These are phyloP conservation scores for Paradisaea rubra DNA, from an alignment of 2,113 vertebrate species.

Conservation along the genomic window DNA sequence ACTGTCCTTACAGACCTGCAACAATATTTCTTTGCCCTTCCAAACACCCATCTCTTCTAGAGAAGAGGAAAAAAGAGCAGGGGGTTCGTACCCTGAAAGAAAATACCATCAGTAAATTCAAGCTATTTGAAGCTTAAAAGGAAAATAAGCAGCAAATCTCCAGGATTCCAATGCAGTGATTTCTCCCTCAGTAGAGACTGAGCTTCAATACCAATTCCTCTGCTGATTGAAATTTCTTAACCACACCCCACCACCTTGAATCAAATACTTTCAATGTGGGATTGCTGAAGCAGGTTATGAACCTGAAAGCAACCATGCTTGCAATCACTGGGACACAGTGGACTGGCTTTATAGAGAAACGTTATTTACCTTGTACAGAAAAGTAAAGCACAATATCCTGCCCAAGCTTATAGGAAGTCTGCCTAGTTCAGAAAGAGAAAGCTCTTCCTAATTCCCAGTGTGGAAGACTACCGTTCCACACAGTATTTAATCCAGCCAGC, in stretches of 20 bases:
- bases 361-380: background rate
- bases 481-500: background rate
- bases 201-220: background rate
- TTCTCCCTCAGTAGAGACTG: background rate
- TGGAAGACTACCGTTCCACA: background rate
- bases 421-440: background rate
- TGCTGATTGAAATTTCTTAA: background rate
- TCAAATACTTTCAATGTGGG: background rate
- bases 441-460: background rate
- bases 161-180: background rate
- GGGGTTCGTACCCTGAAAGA: background rate
- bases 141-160: background rate
- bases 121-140: background rate
- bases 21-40: background rate
- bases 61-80: background rate
- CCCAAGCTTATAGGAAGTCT: background rate
- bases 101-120: background rate
- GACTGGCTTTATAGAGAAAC: background rate
- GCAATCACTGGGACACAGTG: background rate
- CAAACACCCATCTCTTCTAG: background rate
- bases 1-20: background rate
- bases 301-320: background rate
- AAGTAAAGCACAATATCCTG: background rate
- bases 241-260: background rate
- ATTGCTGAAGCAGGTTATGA: background rate